Evolutionary conservation across 2,797 vertebrate genomes (phyloP).

Genomic region (Schizopygopsis malacanthus): DNA sequence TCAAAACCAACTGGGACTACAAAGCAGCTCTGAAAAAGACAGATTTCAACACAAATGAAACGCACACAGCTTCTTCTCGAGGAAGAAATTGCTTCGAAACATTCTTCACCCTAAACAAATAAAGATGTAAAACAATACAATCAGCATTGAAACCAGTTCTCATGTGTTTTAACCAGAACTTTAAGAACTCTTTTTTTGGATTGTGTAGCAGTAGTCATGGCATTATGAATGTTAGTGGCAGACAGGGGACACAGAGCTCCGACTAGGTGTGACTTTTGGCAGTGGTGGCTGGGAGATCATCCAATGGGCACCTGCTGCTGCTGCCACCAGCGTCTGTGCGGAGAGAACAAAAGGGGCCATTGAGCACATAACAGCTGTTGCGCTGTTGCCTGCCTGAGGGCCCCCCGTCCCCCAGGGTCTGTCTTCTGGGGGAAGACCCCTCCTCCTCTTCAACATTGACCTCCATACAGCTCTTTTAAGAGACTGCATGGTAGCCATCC

Average conservation of each 20-base stretch:
- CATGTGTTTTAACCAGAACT: neutral
- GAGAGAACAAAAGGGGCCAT: constrained; percentile 62
- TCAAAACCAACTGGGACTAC: neutral
- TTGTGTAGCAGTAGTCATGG: neutral
- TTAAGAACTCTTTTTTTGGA: constrained; percentile 1
- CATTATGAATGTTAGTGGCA: constrained; percentile 43
- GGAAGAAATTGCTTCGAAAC: neutral
- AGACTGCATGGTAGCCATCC: constrained; percentile 22
- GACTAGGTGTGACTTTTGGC: constrained; percentile 58
- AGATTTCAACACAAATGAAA: neutral
- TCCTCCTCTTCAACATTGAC: constrained; percentile 48
- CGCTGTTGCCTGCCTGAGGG: constrained; percentile 59
- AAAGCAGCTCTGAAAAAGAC: neutral
- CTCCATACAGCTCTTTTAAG: constrained; percentile 54
- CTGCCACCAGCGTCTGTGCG: constrained; percentile 51
- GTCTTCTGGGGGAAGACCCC: constrained; percentile 51
- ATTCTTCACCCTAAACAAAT: neutral
- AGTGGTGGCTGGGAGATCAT: constrained; percentile 46
- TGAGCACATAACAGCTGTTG: constrained; percentile 66
- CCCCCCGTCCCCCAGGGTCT: constrained; percentile 54
- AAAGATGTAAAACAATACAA: neutral
- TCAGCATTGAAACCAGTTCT: neutral
- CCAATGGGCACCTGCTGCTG: constrained; percentile 61
- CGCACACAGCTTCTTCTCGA: neutral
- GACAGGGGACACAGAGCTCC: constrained; percentile 41